Evolutionary conservation across 2,888 invertebrate genomes (phyloP).

Genomic region (Anagyrus pseudococci): DNA sequence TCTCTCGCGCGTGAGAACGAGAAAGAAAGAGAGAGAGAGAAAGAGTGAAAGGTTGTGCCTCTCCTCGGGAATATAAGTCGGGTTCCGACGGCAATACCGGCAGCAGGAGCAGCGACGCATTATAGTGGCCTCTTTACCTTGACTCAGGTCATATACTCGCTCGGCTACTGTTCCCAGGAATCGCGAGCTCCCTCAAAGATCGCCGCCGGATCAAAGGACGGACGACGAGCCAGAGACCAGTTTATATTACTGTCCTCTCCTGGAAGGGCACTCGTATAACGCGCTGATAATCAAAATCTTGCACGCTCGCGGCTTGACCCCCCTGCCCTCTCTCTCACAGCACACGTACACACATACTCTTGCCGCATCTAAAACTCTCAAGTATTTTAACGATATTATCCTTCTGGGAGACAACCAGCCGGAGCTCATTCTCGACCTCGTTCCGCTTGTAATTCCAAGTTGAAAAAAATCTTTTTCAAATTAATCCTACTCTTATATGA

Average conservation of each 20-base stretch:
- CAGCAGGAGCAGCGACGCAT: constrained; percentile 36
- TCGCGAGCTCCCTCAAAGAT: constrained; percentile 48
- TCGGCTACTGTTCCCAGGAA: constrained; percentile 45
- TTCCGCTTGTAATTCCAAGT: no score
- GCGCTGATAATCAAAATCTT: constrained; percentile 45
- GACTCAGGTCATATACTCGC: constrained; percentile 44
- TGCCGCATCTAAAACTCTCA: no score
- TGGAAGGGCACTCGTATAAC: constrained; percentile 36
- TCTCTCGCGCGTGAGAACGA: no score
- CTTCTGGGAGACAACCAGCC: no score
- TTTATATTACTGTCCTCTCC: constrained; percentile 39
- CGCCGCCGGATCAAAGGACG: constrained; percentile 46
- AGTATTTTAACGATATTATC: no score
- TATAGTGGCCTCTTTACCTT: constrained; percentile 55
- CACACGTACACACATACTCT: neutral
- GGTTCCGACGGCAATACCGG: no score
- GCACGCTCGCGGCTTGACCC: constrained; percentile 39
- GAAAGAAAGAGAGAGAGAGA: neutral
- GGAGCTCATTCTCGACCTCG: no score
- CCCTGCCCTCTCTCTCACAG: neutral
- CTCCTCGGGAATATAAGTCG: no score
- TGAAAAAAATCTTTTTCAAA: no score
- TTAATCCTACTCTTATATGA: no score
- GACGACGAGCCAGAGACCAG: constrained; percentile 37
- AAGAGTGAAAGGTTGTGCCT: no score